These are phyloP conservation scores for Abrostola triplasia DNA, from an alignment of 2,888 invertebrate genomes.

Conservation along the genomic window DNA sequence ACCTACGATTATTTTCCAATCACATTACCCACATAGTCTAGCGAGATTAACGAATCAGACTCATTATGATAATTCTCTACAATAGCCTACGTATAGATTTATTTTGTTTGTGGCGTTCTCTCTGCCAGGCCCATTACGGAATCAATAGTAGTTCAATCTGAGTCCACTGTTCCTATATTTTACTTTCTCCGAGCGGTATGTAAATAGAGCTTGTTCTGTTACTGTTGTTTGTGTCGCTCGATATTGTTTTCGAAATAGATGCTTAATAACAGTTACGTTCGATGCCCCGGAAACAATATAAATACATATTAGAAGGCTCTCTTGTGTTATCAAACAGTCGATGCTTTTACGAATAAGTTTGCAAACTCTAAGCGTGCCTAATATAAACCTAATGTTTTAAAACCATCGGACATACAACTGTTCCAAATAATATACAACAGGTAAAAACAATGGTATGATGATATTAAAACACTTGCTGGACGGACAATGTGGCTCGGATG, in stretches of 20 bases:
- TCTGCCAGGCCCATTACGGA: conserved; percentile 64
- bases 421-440: conserved; percentile 20
- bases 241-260: conserved; percentile 54
- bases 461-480: conserved; percentile 74
- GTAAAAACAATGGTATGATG: conserved; percentile 65
- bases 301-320: conserved; percentile 12
- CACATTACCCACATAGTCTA: conserved; percentile 19
- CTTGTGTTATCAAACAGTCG: not conserved
- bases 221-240: conserved; percentile 58
- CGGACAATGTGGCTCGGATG: conserved; percentile 78
- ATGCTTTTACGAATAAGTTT: conserved; percentile 3
- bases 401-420: conserved; percentile 10
- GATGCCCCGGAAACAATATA: conserved; percentile 33
- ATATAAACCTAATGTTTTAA: conserved; percentile 19
- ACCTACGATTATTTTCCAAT: conserved; percentile 25
- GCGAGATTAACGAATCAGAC: conserved; percentile 47
- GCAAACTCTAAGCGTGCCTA: conserved; percentile 8
- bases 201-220: conserved; percentile 65
- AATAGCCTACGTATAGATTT: conserved; percentile 59
- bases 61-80: conserved; percentile 62
- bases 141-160: conserved; percentile 60
- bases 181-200: conserved; percentile 69
- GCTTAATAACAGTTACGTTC: conserved; percentile 38
- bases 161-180: conserved; percentile 57
- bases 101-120: conserved; percentile 63